Evolutionary conservation across 1,140 invertebrate species (phyloP).

Genomic region (Aphelenchoides fujianensis): DNA sequence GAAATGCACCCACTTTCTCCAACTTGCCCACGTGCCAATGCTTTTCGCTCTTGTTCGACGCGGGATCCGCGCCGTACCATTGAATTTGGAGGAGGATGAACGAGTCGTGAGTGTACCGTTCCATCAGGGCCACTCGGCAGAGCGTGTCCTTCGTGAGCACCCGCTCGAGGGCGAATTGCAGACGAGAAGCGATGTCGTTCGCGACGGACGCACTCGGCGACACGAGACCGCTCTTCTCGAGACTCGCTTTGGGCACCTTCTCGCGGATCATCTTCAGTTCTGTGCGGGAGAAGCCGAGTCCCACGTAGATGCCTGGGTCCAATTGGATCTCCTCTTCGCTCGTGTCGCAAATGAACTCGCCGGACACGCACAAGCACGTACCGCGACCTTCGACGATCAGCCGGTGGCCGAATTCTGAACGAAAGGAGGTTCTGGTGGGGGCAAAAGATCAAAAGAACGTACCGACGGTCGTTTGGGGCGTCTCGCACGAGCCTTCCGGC

Average conservation of each 20-base stretch:
- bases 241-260: constrained; percentile 41
- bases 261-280: constrained; percentile 44
- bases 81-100: constrained; percentile 56
- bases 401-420: constrained; percentile 55
- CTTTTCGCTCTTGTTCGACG: constrained; percentile 38
- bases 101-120: constrained; percentile 39
- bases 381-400: constrained; percentile 56
- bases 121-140: constrained; percentile 52
- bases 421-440: constrained; percentile 14
- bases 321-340: constrained; percentile 43
- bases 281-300: constrained; percentile 43
- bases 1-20: constrained; percentile 54
- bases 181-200: constrained; percentile 52
- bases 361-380: constrained; percentile 54
- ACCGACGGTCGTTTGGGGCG: constrained; percentile 52
- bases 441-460: no score
- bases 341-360: constrained; percentile 58
- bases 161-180: constrained; percentile 58
- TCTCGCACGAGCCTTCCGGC: constrained; percentile 45
- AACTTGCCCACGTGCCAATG: constrained; percentile 54
- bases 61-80: constrained; percentile 55
- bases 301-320: constrained; percentile 48
- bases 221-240: constrained; percentile 46
- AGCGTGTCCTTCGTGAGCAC: constrained; percentile 49
- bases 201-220: constrained; percentile 40